phyloP scores from a whole-genome alignment of 2,888 invertebrate genomes.

The Caradrina kadenii region DNA sequence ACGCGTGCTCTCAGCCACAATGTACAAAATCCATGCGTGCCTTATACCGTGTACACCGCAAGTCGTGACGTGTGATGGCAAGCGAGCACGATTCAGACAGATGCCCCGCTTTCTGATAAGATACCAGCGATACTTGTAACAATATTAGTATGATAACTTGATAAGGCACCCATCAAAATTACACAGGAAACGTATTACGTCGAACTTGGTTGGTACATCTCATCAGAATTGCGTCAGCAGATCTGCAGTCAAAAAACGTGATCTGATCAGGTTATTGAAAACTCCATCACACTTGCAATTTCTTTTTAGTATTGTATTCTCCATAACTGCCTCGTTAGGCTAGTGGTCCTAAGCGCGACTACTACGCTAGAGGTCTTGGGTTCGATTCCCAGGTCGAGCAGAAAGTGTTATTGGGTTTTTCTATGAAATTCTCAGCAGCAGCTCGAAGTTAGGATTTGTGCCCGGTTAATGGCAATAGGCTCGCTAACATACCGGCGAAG shows the following conservation, averaged over 20 bases:
- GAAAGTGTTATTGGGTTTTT: too few species aligned
- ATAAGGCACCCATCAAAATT: constrained; percentile 50
- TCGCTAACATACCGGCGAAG: too few species aligned
- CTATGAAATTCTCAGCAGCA: too few species aligned
- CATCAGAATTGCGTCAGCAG: neutral
- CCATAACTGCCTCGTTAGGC: too few species aligned
- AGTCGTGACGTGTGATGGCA: constrained; percentile 52
- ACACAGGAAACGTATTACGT: constrained; percentile 24
- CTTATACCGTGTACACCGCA: constrained; percentile 25
- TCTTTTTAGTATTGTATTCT: neutral
- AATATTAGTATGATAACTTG: constrained; percentile 40
- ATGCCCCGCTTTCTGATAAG: constrained; percentile 59
- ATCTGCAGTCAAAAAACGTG: neutral
- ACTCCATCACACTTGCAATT: neutral
- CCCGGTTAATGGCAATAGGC: too few species aligned
- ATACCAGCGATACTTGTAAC: constrained; percentile 53
- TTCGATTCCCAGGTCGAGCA: too few species aligned
- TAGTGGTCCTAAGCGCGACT: too few species aligned
- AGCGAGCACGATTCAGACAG: constrained; percentile 55
- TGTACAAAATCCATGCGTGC: constrained; percentile 45
- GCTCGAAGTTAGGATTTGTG: too few species aligned
- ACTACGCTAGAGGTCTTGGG: too few species aligned
- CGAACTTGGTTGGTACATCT: neutral
- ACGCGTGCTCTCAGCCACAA: constrained; percentile 24
- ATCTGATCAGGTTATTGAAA: neutral